Evolutionary conservation across 2,797 vertebrate genomes (phyloP), one percentile per base, ranked within the genome.

Genomic region (Aulostomus chinensis): DNA sequence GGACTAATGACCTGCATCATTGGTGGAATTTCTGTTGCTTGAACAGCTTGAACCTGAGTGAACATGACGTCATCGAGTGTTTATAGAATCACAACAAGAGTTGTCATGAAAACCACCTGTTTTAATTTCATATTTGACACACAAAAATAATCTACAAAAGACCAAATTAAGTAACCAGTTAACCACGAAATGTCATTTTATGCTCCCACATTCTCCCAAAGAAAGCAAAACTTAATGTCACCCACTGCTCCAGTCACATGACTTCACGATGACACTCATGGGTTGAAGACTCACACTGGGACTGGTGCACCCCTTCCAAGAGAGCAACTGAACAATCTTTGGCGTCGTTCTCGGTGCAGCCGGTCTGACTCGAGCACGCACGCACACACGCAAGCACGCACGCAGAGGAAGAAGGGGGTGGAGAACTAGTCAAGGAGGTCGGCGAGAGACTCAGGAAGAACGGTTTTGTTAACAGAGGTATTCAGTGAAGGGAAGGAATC

Each of bases 101-200:
- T 51, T 48, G 0, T 76, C 56, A 33, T 83, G 81, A 87, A 85
- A 91, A 89, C 83, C 74, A 86, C 77, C 68, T 76, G 69, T 82
- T 89, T 91, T 88, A 81, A 82, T 88, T 91, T 81, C 5, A 73
- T 88, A 80, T 79, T 68, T 48, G 81, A 89, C 86, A 90, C 86
- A 92, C 85, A 90, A 91, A 90, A 90, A 90, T 84, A 89, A 88
- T 82, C 88, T 89, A 91, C 86, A 86, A 87, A 88, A 84, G 73
- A 84, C 66, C 70, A 72, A 87, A 84, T 86, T 54, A 84, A 73
- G 59, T 61, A 77, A 87, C 82, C 76, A 62, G 70, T 83, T 81
- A 73, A 86, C 59, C 68, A 83, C 75, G 9, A 85, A 84, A 80
- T 78, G 60, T 70, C 29, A 45, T 67, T 62, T 76, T 61, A 57